Conservation (phyloP, 2,888 invertebrate genomes). For the Plagodis dolabraria region DNA sequence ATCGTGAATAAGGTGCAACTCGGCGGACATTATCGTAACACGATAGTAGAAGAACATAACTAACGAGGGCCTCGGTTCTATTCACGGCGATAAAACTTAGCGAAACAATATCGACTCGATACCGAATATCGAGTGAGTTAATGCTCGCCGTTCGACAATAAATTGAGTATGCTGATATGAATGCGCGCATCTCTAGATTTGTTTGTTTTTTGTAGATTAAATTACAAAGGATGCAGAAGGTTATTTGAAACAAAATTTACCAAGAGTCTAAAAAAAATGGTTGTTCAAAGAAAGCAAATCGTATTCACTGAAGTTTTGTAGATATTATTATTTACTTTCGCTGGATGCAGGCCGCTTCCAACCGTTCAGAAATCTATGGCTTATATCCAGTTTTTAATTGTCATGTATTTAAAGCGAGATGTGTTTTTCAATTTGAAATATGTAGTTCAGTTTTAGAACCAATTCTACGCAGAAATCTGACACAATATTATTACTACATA, state of each 20-base stretch:
- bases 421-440: neutral
- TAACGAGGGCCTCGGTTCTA: conserved; percentile 62
- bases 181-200: conserved; percentile 39
- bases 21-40: conserved; percentile 69
- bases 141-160: conserved; percentile 56
- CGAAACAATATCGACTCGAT: conserved; percentile 73
- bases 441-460: conserved; percentile 1
- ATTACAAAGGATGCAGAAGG: conserved; percentile 16
- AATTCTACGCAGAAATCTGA: conserved; percentile 17
- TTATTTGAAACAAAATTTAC: conserved; percentile 7
- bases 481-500: conserved; percentile 31
- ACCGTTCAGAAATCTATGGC: no score
- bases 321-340: no score
- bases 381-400: no score
- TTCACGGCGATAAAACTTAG: conserved; percentile 69
- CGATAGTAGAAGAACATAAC: conserved; percentile 70
- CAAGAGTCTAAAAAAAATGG: conserved; percentile 3
- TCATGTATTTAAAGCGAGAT: no score
- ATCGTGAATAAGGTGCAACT: conserved; percentile 45
- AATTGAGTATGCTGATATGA: conserved; percentile 43
- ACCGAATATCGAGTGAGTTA: conserved; percentile 69
- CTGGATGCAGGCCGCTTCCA: no score
- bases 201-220: conserved; percentile 30
- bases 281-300: neutral
- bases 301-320: neutral